phyloP scores from a whole-genome alignment of 2,113 vertebrate species.

The Sapajus apella region DNA sequence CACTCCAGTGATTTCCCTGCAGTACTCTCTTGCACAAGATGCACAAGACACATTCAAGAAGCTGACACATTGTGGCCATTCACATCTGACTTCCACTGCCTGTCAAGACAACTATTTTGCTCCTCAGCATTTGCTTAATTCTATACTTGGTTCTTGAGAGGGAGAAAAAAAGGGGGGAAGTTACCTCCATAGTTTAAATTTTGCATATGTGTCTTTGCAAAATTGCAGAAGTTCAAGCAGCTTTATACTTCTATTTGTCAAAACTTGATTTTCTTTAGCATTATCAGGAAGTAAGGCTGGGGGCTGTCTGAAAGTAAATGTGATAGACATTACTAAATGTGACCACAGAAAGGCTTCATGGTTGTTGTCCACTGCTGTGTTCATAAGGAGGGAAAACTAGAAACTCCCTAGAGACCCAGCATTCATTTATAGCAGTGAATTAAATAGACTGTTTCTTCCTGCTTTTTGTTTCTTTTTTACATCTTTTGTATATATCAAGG shows the following conservation, averaged over 20 bases:
- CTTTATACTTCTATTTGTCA: background rate
- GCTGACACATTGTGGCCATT: background rate
- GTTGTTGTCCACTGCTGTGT: background rate
- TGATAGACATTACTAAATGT: background rate
- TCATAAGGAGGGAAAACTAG: background rate
- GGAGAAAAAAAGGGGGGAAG: background rate
- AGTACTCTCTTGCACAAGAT: background rate
- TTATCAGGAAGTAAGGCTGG: background rate
- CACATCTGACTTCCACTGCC: background rate
- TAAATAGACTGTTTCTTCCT: background rate
- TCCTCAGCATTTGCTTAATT: background rate
- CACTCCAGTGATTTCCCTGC: background rate
- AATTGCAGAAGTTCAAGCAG: conserved; percentile 49
- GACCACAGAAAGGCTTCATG: background rate
- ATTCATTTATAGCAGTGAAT: background rate
- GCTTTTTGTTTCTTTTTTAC: background rate
- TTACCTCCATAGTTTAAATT: background rate
- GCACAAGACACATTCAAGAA: background rate
- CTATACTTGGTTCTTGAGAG: background rate
- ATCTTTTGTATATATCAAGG: background rate
- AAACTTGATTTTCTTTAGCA: background rate
- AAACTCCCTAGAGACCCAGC: background rate
- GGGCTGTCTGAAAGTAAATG: background rate
- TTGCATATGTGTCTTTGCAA: background rate
- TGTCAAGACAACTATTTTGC: background rate